A percentile compares a stretch with the other conserved stretches of the same genome.
phyloP scores from a whole-genome alignment of 1,140 invertebrate genomes.

The Meloidogyne hapla region DNA sequence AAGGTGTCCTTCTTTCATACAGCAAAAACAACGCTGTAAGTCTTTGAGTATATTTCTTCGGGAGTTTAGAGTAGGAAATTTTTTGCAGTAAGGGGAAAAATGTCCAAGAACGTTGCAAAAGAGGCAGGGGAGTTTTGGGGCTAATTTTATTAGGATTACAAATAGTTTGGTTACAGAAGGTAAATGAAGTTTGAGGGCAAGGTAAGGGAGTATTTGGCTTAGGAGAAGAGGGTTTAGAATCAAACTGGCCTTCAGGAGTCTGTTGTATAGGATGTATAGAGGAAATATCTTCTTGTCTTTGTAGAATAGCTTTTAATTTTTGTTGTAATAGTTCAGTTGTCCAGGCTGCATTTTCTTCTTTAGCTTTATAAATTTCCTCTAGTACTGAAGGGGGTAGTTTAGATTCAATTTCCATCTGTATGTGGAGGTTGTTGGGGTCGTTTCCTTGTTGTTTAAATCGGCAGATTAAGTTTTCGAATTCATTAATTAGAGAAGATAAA shows the following conservation, averaged over 20 bases:
- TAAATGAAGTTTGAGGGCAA: not conserved
- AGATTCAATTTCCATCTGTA: slow-evolving; percentile 9
- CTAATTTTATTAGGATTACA: not conserved
- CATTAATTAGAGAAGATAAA: not conserved
- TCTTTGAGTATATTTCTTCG: not conserved
- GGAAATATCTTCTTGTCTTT: not conserved
- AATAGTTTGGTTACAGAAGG: not conserved
- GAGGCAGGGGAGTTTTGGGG: not conserved
- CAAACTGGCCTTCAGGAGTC: not conserved
- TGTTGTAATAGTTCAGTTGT: not conserved
- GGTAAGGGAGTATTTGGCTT: not conserved
- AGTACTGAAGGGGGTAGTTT: not conserved
- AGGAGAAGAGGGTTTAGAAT: not conserved
- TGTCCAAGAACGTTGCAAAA: not conserved
- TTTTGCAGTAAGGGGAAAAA: not conserved
- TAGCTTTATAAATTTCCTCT: slow-evolving; percentile 11
- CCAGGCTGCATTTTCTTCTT: not conserved
- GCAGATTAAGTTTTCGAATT: not conserved
- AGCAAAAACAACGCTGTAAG: not conserved
- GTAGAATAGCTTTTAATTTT: not conserved
- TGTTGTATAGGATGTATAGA: not conserved
- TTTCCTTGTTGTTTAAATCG: not conserved
- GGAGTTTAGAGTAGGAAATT: not conserved
- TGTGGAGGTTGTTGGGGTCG: not conserved
- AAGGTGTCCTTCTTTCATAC: not conserved